Evolutionary conservation across 2,113 vertebrate genomes (phyloP).

Genomic region (Holacanthus passer): DNA sequence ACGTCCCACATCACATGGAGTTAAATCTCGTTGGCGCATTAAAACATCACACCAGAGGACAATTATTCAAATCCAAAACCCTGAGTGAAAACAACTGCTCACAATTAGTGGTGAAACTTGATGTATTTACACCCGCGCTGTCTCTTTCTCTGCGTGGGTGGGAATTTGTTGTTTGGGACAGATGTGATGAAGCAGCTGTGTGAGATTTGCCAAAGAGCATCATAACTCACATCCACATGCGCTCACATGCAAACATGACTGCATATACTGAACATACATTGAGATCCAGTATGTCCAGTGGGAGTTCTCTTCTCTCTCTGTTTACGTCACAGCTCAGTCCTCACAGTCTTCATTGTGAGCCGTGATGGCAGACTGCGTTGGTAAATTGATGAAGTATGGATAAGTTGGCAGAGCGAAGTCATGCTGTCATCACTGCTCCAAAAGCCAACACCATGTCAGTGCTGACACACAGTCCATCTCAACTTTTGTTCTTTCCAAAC

Average conservation of each 20-base stretch:
- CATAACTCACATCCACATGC: not conserved
- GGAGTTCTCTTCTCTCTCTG: not conserved
- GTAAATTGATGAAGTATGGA: no score
- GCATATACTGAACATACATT: not conserved
- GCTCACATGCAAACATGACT: conserved; percentile 10
- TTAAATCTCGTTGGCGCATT: not conserved
- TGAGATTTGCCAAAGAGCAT: not conserved
- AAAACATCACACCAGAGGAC: not conserved
- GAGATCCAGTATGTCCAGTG: not conserved
- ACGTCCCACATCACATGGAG: conserved; percentile 24
- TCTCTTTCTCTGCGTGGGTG: conserved; percentile 37
- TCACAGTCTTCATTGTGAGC: not conserved
- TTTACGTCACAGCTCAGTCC: conserved; percentile 3
- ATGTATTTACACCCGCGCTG: conserved; percentile 18
- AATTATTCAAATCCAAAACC: conserved; percentile 7
- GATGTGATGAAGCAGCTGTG: conserved; percentile 36
- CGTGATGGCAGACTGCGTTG: no score
- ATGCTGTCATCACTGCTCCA: conserved; percentile 4
- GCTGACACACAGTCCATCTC: no score
- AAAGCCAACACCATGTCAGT: not conserved
- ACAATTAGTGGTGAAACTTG: conserved; percentile 39
- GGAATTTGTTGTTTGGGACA: conserved; percentile 29
- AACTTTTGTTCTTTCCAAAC: no score
- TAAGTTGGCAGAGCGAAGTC: conserved; percentile 2
- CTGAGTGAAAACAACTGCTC: conserved; percentile 28